Conservation (phyloP, 2,797 vertebrate species). For the Sparidentex hasta region DNA sequence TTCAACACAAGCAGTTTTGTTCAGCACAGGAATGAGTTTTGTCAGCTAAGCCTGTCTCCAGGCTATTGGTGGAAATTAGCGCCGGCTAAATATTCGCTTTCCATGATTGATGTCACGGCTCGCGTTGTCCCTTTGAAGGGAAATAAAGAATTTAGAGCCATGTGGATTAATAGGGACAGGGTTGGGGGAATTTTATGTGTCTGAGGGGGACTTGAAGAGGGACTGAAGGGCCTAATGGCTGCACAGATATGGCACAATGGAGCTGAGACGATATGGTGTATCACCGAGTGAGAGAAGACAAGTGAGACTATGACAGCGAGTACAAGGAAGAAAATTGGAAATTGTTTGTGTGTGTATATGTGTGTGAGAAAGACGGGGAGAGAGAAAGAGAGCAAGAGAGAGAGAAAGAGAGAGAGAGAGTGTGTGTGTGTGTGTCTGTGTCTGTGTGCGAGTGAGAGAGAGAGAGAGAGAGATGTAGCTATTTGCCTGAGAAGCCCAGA, state of each 20-base stretch:
- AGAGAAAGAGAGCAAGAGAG: constrained; percentile 25
- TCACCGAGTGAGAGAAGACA: constrained; percentile 70
- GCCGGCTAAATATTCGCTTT: constrained; percentile 88
- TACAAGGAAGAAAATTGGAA: constrained; percentile 75
- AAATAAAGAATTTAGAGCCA: constrained; percentile 87
- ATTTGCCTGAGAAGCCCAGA: constrained; percentile 82
- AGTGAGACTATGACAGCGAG: constrained; percentile 74
- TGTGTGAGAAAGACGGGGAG: constrained; percentile 1
- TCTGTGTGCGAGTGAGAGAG: background rate
- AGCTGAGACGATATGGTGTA: constrained; percentile 69
- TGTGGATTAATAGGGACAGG: constrained; percentile 85
- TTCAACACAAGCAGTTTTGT: constrained; percentile 85
- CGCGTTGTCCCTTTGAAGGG: constrained; percentile 86
- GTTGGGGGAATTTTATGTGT: constrained; percentile 75
- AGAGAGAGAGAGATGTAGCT: constrained; percentile 76
- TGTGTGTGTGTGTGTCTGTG: background rate
- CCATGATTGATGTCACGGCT: constrained; percentile 88
- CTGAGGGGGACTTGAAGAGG: constrained; percentile 76
- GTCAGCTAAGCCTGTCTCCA: constrained; percentile 88
- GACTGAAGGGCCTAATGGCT: constrained; percentile 78
- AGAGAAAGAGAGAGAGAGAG: constrained; percentile 2
- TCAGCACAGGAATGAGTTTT: constrained; percentile 87
- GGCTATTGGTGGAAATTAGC: constrained; percentile 89
- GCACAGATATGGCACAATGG: constrained; percentile 77
- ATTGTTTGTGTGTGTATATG: constrained; percentile 58